Evolutionary conservation across 2,113 vertebrate genomes (phyloP), one percentile per base, ranked within the genome.

Genomic region (Myotis yumanensis): DNA sequence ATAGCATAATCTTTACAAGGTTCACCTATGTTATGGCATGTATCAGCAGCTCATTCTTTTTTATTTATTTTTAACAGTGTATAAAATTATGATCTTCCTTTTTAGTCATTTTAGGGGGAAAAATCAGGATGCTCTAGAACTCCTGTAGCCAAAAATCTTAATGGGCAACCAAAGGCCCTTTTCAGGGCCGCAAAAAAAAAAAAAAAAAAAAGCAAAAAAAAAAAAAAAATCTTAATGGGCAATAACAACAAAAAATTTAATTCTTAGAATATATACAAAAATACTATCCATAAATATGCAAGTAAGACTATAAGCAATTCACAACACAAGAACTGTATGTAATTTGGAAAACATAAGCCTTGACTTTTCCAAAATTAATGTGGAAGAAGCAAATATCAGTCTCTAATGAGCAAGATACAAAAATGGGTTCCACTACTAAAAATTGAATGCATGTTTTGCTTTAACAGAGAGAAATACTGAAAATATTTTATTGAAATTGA

Each of bases 201-300:
- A n/a, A n/a, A n/a, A n/a, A n/a, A n/a, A n/a, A n/a, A n/a, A n/a
- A n/a, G n/a, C n/a, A n/a, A n/a, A n/a, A n/a, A n/a, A n/a, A n/a
- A n/a, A n/a, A n/a, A n/a, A n/a, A n/a, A n/a, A 90, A 79, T 59
- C 54, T 46, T n/a, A 77, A 88, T 25, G 11, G 51, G 54, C 7
- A 77, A 25, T 76, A 84, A 92, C 9, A 80, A 37, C 66, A 54
- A 92, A 92, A 96, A 95, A 64, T 10, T 64, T 76, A 90, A 86
- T 77, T 77, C 35, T 66, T 73, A 46, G 35, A 97, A 83, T 64
- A 40, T 52, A 89, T 93, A 90, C 4, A 87, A 96, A 96, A 92
- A 83, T 89, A 46, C 84, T 81, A 93, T 14, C 48, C 28, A 85
- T 46, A 90, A 94, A 91, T 85, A 94, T 52, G 25, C 54, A 82